Percentiles rank a stretch among this genome's conserved stretches.
phyloP scores from a whole-genome alignment of 1,140 invertebrate genomes.

The Aphaenogaster floridana region DNA sequence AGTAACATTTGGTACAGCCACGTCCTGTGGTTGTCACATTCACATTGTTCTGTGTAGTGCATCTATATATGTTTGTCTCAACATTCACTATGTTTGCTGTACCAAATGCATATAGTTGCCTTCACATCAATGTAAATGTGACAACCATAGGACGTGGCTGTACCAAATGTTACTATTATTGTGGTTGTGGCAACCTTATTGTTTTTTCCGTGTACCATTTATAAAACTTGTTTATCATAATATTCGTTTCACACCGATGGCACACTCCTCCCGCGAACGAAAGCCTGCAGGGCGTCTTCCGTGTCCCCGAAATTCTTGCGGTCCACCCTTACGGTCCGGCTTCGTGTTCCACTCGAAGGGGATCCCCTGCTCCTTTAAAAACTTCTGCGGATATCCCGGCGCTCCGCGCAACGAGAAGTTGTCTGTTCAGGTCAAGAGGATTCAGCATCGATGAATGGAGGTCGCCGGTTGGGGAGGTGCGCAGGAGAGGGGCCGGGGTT shows the following conservation, averaged over 20 bases:
- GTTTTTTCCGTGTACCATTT: not conserved
- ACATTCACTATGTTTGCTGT: too few species aligned
- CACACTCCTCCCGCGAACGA: not conserved
- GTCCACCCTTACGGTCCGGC: not conserved
- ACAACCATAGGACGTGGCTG: too few species aligned
- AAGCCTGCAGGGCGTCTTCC: not conserved
- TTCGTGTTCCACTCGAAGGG: slow-evolving; percentile 45
- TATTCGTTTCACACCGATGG: not conserved
- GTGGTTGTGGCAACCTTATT: too few species aligned
- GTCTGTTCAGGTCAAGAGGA: slow-evolving; percentile 74
- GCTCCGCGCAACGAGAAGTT: slow-evolving; percentile 62
- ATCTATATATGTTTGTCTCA: too few species aligned
- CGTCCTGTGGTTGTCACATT: too few species aligned
- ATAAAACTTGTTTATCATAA: not conserved
- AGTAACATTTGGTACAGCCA: too few species aligned
- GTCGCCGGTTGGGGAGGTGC: slow-evolving; percentile 54
- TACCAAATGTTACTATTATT: too few species aligned
- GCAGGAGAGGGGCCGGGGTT: slow-evolving; percentile 68
- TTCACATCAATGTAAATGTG: too few species aligned
- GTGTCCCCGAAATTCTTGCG: slow-evolving; percentile 53
- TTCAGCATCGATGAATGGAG: slow-evolving; percentile 68
- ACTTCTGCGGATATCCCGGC: slow-evolving; percentile 57
- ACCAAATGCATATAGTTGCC: too few species aligned
- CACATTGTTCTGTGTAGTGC: too few species aligned
- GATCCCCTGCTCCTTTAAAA: slow-evolving; percentile 49